phyloP scores from a whole-genome alignment of 2,797 vertebrate species.

The Picus viridis region DNA sequence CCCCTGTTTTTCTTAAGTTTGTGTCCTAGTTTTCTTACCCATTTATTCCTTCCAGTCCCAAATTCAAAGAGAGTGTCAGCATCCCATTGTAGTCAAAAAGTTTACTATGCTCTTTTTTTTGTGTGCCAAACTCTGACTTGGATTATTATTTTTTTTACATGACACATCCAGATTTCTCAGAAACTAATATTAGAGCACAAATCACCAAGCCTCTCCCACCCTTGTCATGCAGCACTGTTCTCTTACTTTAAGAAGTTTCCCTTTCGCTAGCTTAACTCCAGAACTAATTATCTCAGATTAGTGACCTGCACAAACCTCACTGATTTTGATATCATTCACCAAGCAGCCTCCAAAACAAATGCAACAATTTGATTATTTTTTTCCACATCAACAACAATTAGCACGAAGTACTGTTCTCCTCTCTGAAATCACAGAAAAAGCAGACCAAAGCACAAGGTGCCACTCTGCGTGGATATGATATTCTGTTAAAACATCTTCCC shows the following conservation, averaged over 20 bases:
- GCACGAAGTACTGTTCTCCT: not conserved
- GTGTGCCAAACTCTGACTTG: not conserved
- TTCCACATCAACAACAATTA: not conserved
- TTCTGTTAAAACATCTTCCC: not conserved
- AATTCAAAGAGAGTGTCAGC: not conserved
- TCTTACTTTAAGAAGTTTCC: not conserved
- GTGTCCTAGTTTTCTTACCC: not conserved
- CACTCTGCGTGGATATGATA: not conserved
- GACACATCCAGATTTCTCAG: not conserved
- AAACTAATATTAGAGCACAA: not conserved
- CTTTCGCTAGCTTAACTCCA: constrained; percentile 44
- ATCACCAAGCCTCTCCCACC: not conserved
- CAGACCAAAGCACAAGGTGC: not conserved
- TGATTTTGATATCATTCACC: constrained; percentile 36
- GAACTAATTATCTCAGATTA: constrained; percentile 58
- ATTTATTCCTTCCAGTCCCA: not conserved
- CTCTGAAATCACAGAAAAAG: not conserved
- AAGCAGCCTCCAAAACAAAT: not conserved
- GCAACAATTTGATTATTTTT: not conserved
- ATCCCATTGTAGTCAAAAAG: not conserved
- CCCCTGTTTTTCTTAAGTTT: not conserved
- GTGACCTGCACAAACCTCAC: constrained; percentile 21
- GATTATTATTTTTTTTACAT: not conserved
- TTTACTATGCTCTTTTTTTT: not conserved
- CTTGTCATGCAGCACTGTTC: not conserved